Conservation (phyloP, 1,140 invertebrate genomes). For the Macrosteles quadrilineatus region DNA sequence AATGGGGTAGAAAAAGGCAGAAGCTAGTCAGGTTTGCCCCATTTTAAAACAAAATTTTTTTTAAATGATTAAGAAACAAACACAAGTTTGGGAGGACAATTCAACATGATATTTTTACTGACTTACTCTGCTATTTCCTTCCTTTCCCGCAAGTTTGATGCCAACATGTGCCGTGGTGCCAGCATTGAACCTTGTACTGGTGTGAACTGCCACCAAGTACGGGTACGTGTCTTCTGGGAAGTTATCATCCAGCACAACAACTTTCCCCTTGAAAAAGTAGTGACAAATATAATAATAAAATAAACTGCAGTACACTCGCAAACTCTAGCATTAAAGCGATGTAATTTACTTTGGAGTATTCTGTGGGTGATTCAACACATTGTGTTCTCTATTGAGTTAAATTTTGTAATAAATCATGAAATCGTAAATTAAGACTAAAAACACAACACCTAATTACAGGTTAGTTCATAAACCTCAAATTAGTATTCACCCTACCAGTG, state of each 20-base stretch:
- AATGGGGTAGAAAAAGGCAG: too few species aligned
- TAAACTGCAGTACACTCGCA: background rate
- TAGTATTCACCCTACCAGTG: too few species aligned
- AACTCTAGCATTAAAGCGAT: background rate
- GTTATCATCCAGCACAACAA: background rate
- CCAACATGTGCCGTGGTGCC: slow-evolving; percentile 9
- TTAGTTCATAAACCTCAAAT: too few species aligned
- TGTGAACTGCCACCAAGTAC: background rate
- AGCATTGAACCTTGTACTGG: background rate
- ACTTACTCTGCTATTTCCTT: background rate
- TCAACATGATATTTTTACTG: background rate
- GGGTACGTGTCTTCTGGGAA: slow-evolving; percentile 1
- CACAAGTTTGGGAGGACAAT: too few species aligned
- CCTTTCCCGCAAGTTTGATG: background rate
- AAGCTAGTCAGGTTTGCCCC: too few species aligned
- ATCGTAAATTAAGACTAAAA: too few species aligned
- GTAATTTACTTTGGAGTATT: background rate
- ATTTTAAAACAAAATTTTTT: too few species aligned
- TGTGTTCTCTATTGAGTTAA: too few species aligned
- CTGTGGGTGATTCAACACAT: too few species aligned
- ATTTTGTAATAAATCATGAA: too few species aligned
- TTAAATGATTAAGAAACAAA: too few species aligned
- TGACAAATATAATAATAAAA: background rate
- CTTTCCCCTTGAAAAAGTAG: background rate
- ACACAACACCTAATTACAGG: too few species aligned